Base-by-base conservation (phyloP, 2,797 vertebrate species). In the Pangasius macronema region DNA sequence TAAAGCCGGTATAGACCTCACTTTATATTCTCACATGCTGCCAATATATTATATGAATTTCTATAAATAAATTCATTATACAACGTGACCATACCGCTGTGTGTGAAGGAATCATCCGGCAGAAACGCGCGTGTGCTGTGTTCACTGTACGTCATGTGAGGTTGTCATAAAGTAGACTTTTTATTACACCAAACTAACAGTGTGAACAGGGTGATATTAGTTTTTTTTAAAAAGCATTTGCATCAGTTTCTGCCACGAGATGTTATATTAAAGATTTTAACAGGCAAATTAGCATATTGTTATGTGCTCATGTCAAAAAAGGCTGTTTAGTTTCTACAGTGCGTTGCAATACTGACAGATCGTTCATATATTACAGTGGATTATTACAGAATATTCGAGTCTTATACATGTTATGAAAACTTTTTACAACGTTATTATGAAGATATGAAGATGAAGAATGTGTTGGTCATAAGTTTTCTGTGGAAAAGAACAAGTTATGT, bases 21-120 rank as follows among this genome's bases (percentile, higher is more conserved):
- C 79, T 13, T 81, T 3, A 59, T 61, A 81, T 61, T 61, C 55
- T 81, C 22, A 61, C 79, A 27, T 59, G 79, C 79, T 8, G 24
- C 55, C 57, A 42, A 61, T 61, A 42, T 81, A 81, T 42, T 81
- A 81, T 57, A 79, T 27, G 36, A 42, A 61, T 61, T 61, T 42
- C 77, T 59, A 81, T 42, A 81, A 61, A 61, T 81, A 61, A 61
- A 61, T 22, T 57, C 76, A 57, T 80, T 5, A 57, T 8, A 36
- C 33, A 13, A 57, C 4, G 0, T 24, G 76, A 57, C 30, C 33
- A 36, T 57, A n/a, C 76, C 22, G 30, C 18, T 24, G 53, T 30
- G 33, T 80, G 20, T 61, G 55, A 14, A 9, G 49, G 5, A 53
- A 53, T 3, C 46, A 0, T 16, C 24, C 46, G 9, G 9, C 33